Evolutionary conservation across 2,888 invertebrate genomes (phyloP).

Genomic region (Rhamnusium bicolor): DNA sequence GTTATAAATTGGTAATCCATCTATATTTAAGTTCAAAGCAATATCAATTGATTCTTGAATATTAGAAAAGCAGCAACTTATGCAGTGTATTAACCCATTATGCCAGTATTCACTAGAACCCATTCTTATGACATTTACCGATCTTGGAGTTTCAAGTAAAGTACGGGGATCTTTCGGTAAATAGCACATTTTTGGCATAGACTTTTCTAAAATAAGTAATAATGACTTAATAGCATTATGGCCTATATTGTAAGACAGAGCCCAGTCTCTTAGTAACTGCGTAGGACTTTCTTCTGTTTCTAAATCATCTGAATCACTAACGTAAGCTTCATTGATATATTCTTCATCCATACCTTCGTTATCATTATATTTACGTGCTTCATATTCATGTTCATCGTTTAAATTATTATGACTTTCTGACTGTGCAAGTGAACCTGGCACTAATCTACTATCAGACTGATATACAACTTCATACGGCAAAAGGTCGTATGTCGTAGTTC

Average conservation of each 20-base stretch:
- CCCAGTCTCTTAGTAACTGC: neutral
- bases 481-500: too few species aligned
- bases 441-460: too few species aligned
- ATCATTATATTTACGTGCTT: neutral
- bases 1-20: neutral
- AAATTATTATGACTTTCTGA: neutral
- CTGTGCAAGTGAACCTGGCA: too few species aligned
- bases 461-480: too few species aligned
- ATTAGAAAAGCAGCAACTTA: neutral
- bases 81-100: neutral
- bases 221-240: neutral
- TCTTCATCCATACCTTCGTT: neutral
- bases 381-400: neutral
- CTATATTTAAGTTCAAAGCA: neutral
- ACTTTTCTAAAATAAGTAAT: neutral
- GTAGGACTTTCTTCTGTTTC: neutral
- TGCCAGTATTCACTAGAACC: too few species aligned
- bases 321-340: neutral
- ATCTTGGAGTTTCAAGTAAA: neutral
- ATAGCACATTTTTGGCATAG: neutral
- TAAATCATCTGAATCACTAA: neutral
- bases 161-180: neutral
- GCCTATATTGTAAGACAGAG: neutral
- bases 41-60: neutral
- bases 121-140: neutral